These are phyloP conservation scores for Sitophilus oryzae DNA, from an alignment of 1,140 invertebrate species.

Conservation along the genomic window DNA sequence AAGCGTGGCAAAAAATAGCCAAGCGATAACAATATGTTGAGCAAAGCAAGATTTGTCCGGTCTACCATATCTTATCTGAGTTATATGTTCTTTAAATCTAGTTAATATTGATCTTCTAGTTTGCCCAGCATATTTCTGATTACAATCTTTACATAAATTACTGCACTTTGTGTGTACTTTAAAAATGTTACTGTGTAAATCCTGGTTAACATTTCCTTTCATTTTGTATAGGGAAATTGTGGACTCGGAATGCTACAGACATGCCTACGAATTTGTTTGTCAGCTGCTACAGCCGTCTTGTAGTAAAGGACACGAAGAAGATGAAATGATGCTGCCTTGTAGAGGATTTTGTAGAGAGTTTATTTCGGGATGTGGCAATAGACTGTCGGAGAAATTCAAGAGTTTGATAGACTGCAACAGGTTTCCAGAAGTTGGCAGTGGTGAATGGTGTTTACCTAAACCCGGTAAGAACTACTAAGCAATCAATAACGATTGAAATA, in stretches of 20 bases:
- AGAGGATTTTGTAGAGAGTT: constrained; percentile 80
- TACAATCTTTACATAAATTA: no score
- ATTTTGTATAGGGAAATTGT: constrained; percentile 55
- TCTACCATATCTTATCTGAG: no score
- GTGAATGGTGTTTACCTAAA: constrained; percentile 66
- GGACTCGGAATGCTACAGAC: constrained; percentile 79
- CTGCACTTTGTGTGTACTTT: no score
- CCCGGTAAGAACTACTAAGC: no score
- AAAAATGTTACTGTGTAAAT: no score
- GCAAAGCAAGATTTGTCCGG: no score
- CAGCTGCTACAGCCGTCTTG: constrained; percentile 77
- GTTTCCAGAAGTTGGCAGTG: constrained; percentile 72
- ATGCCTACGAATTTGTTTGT: constrained; percentile 81
- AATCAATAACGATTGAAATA: no score
- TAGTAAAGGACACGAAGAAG: constrained; percentile 46
- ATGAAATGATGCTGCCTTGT: constrained; percentile 64
- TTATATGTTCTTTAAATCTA: no score
- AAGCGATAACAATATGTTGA: no score
- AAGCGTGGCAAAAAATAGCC: not conserved
- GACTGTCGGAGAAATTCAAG: constrained; percentile 63
- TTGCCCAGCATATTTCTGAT: no score
- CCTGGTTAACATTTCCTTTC: no score
- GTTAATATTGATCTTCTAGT: no score
- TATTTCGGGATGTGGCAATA: constrained; percentile 70
- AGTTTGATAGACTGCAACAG: constrained; percentile 69